Base-by-base conservation (phyloP, 1,140 invertebrate genomes). In the Drosophila serrata region DNA sequence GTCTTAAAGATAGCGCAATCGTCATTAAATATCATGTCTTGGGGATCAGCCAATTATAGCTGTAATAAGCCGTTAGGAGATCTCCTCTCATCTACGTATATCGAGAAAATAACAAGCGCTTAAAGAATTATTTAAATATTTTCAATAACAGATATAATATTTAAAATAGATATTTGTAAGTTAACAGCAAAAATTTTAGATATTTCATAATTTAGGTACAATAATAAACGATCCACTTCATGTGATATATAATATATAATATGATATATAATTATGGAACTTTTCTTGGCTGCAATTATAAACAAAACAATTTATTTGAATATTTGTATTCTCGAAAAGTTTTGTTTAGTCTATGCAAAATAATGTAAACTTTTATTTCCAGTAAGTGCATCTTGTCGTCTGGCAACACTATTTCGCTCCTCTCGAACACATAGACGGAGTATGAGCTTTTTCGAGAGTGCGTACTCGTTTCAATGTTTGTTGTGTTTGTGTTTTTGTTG, bases 371-470 rank as follows among this genome's bases (percentile, higher is more conserved):
- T 55, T 22, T 35, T 15, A 43, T 33, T 73, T 22, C 9, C 17
- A 37, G 29, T 61, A 40, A 60, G 24, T 74, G 46, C 49, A 53
- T 59, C 31, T 33, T 51, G 35, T 19, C 11, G 33, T 27, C 70
- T 46, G 27, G 24, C 29, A 74, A 31, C 51, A 40, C 9, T 12
- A 40, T 60, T 53, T 35, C 8, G 33, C 31, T 13, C 17, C 55
- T 40, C 17, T 40, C 11, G 4, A 60, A 29, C 53, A 24, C 39
- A 62, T 24, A 74, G 61, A 42, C 9, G 40, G 51, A 53, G 27
- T 43, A 42, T 29, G 72, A 75, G 72, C 70, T 75, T 63, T 75
- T 75, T 75, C 43, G 57, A 75, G 40, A 75, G 72, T 75, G 58
- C 72, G 72, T 75, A 33, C 68, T 75, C 51, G 61, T 51, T 65